phyloP scores from a whole-genome alignment of 2,113 vertebrate genomes.

The Lophius piscatorius region DNA sequence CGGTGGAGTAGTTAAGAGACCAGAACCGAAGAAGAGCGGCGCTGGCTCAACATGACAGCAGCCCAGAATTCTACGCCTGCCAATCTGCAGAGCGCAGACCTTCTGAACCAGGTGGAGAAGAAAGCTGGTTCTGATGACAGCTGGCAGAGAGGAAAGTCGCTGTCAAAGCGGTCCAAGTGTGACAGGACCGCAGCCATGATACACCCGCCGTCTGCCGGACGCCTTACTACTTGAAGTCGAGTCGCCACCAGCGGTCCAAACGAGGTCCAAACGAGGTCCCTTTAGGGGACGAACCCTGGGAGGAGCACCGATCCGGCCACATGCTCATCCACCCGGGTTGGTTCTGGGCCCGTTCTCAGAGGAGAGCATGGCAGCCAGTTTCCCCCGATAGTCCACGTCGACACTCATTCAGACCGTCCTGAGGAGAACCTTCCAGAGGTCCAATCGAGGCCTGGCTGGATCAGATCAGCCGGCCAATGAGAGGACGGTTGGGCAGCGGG shows the following conservation, averaged over 20 bases:
- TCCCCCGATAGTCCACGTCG: slow-evolving; percentile 58
- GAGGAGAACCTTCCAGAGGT: slow-evolving; percentile 63
- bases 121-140: slow-evolving; percentile 72
- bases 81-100: slow-evolving; percentile 67
- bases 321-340: slow-evolving; percentile 49
- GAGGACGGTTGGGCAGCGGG: slow-evolving; percentile 49
- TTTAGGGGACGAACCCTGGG: slow-evolving; percentile 56
- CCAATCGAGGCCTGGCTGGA: slow-evolving; percentile 66
- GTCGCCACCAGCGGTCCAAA: slow-evolving; percentile 71
- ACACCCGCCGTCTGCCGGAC: slow-evolving; percentile 76
- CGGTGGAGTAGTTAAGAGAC: slow-evolving; percentile 25
- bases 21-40: slow-evolving; percentile 24
- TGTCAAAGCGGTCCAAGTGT: slow-evolving; percentile 73
- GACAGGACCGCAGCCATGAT: slow-evolving; percentile 76
- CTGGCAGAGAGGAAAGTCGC: slow-evolving; percentile 71
- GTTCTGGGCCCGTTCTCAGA: slow-evolving; percentile 27
- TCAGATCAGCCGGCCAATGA: slow-evolving; percentile 58
- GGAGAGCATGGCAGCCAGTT: slow-evolving; percentile 42
- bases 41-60: slow-evolving; percentile 45
- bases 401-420: slow-evolving; percentile 59
- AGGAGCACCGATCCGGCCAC: slow-evolving; percentile 49
- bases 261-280: slow-evolving; percentile 70
- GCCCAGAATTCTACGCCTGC: slow-evolving; percentile 57
- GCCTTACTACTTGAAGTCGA: too few species aligned
- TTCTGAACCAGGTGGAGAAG: slow-evolving; percentile 73